Percentiles rank a stretch among this genome's conserved stretches.
Conservation (phyloP, 1,140 invertebrate genomes). For the Teleogryllus occipitalis region DNA sequence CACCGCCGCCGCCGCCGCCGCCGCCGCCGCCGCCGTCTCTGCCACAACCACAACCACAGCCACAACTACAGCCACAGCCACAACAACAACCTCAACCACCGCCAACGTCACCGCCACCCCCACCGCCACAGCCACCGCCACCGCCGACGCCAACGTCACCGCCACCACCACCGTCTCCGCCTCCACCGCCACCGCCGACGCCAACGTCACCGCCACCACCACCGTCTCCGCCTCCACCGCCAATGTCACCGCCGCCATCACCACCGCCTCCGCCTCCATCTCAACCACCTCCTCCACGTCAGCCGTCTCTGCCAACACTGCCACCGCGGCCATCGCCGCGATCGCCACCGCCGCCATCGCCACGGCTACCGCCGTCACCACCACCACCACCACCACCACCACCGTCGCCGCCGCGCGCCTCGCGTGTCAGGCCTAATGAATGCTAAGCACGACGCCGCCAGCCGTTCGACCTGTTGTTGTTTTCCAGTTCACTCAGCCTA, state of each 20-base stretch:
- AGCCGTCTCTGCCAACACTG: not conserved
- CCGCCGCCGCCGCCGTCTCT: not conserved
- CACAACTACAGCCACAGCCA: not conserved
- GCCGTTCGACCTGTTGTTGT: constrained; percentile 48
- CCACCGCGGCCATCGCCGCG: too few species aligned
- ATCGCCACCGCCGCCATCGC: not conserved
- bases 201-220: not conserved
- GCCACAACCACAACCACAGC: not conserved
- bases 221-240: not conserved
- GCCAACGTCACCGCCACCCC: not conserved
- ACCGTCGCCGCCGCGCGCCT: constrained; percentile 23
- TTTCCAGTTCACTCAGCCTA: constrained; percentile 54
- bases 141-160: not conserved
- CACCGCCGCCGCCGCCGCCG: not conserved
- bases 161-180: not conserved
- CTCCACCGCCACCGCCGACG: not conserved
- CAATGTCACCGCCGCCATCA: not conserved
- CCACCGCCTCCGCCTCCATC: not conserved
- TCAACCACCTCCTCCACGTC: not conserved
- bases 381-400: not conserved
- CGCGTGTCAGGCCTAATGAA: constrained; percentile 53
- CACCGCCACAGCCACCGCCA: not conserved
- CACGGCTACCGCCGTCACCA: not conserved
- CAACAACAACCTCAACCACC: not conserved
- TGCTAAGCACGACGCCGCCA: constrained; percentile 49